Evolutionary conservation across 2,797 vertebrate species (phyloP).

Genomic region (Hafferia zeledoni): DNA sequence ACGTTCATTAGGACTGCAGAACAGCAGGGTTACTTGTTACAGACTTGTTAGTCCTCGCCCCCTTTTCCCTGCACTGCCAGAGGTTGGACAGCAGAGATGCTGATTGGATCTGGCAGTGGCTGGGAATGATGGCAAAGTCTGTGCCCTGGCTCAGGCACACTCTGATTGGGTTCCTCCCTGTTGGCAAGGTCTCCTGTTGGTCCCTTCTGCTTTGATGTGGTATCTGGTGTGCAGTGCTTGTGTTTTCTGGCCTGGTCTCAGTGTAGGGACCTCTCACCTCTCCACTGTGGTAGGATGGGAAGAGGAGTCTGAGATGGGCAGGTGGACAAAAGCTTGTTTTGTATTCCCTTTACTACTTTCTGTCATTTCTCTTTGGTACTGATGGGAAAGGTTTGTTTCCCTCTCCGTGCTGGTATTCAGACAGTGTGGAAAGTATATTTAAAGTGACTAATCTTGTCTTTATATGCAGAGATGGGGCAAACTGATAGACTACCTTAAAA

Average conservation of each 20-base stretch:
- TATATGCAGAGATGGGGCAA: background rate
- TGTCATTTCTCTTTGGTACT: background rate
- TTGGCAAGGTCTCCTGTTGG: background rate
- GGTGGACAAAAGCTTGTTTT: background rate
- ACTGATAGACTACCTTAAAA: background rate
- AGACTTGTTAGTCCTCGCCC: rapidly evolving
- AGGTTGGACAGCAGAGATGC: background rate
- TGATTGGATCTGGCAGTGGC: background rate
- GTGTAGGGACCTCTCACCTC: too few relatives aligned
- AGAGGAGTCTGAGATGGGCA: background rate
- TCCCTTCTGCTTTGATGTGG: background rate
- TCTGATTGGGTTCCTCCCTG: background rate
- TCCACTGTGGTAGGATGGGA: background rate
- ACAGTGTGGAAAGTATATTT: background rate
- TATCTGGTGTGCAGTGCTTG: background rate
- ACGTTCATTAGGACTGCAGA: background rate
- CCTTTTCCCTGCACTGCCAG: background rate
- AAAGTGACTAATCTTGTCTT: background rate
- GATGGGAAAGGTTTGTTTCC: background rate
- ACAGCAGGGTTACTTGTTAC: background rate
- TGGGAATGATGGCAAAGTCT: background rate
- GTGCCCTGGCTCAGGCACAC: background rate
- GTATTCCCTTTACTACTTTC: background rate
- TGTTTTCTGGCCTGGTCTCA: background rate
- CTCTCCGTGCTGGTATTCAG: background rate